Conservation (phyloP, 2,888 invertebrate species). For the Rutpela maculata region DNA sequence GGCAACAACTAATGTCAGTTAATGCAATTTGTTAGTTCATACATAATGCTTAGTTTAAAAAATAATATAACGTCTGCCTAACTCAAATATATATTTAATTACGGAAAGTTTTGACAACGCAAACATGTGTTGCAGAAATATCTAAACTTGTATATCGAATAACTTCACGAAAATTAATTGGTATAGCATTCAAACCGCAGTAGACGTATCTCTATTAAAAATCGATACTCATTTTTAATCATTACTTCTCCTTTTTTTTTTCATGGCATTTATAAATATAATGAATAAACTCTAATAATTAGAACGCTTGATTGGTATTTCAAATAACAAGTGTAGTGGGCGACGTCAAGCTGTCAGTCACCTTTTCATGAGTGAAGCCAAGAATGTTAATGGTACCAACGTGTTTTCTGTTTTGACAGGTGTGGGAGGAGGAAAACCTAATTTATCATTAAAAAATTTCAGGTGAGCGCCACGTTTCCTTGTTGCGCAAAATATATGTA, state of each 20-base stretch:
- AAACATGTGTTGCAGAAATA: background rate
- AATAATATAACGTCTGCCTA: background rate
- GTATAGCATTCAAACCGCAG: background rate
- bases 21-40: background rate
- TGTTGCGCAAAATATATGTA: conserved; percentile 30
- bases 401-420: conserved; percentile 47
- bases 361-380: conserved; percentile 41
- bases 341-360: conserved; percentile 41
- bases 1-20: too few relatives aligned
- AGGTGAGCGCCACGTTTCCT: conserved; percentile 28
- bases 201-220: conserved; percentile 12
- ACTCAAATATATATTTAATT: background rate
- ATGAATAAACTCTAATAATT: conserved; percentile 31
- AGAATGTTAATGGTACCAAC: conserved; percentile 48
- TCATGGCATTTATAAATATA: conserved; percentile 14
- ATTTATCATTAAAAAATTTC: conserved; percentile 40
- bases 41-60: background rate
- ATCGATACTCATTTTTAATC: conserved; percentile 17
- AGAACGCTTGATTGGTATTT: conserved; percentile 28
- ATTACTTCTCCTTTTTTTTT: conserved; percentile 26
- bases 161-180: conserved; percentile 8
- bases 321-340: conserved; percentile 35
- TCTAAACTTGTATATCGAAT: background rate
- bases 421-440: conserved; percentile 47
- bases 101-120: background rate